These are phyloP conservation scores for Hoplodrina blanda DNA, from an alignment of 2,888 invertebrate genomes.

Conservation along the genomic window DNA sequence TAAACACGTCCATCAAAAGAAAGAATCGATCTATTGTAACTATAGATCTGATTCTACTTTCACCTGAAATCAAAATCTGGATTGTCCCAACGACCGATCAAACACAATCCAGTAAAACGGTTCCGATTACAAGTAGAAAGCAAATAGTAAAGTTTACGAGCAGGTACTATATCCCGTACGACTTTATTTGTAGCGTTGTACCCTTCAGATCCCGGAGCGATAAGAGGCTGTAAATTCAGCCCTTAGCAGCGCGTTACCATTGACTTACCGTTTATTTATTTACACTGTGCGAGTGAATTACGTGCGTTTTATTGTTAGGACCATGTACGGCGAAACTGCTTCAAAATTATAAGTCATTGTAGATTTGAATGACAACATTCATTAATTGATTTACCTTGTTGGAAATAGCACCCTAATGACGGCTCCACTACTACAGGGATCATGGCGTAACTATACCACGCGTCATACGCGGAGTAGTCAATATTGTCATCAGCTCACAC, in stretches of 20 bases:
- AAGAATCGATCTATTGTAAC: no score
- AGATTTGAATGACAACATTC: no score
- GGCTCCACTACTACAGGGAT: no score
- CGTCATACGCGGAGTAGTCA: no score
- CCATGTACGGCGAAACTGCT: conserved; percentile 12
- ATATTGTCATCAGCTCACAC: no score
- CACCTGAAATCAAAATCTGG: not conserved
- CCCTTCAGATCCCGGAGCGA: conserved; percentile 31
- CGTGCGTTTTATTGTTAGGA: conserved; percentile 24
- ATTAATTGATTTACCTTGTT: no score
- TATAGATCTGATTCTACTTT: not conserved
- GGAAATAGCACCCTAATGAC: no score
- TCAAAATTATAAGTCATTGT: no score
- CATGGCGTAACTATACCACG: no score
- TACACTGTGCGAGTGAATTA: conserved; percentile 1
- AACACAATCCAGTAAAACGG: conserved; percentile 7
- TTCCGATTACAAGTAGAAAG: not conserved
- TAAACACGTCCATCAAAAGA: no score
- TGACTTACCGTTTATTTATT: conserved; percentile 37
- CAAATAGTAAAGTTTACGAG: conserved; percentile 29
- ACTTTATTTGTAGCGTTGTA: conserved; percentile 40
- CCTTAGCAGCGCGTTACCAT: conserved; percentile 16
- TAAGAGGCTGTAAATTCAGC: conserved; percentile 34
- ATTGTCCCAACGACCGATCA: conserved; percentile 10
- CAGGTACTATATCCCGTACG: conserved; percentile 1